Conservation (phyloP, 2,888 invertebrate genomes). For the Galerucella pusilla region DNA sequence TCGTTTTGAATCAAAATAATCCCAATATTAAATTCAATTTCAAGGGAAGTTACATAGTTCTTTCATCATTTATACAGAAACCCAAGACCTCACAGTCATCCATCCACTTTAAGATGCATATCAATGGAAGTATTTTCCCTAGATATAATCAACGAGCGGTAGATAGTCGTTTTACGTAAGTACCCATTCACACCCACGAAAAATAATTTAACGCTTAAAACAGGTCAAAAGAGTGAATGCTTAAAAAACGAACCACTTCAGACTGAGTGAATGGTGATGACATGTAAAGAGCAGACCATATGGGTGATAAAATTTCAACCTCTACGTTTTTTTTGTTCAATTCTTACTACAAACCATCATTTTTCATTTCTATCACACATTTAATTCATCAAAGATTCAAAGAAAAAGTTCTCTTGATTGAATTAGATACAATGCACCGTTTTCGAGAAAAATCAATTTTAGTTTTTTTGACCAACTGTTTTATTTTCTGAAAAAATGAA, state of each 20-base stretch:
- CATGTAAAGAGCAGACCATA: background rate
- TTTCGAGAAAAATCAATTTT: too few relatives aligned
- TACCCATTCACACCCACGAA: background rate
- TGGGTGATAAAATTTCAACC: background rate
- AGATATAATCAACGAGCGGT: background rate
- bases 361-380: too few relatives aligned
- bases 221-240: background rate
- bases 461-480: too few relatives aligned
- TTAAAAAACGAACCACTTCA: background rate
- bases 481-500: too few relatives aligned
- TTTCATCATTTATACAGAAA: background rate
- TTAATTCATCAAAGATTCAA: too few relatives aligned
- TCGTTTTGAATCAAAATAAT: background rate
- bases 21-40: background rate
- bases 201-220: background rate
- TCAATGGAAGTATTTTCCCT: background rate
- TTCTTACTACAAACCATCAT: too few relatives aligned
- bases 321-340: background rate
- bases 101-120: background rate
- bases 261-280: background rate
- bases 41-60: background rate
- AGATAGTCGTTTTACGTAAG: background rate
- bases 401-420: too few relatives aligned
- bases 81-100: background rate
- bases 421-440: too few relatives aligned